Conservation (phyloP, 2,888 invertebrate genomes). For the Chrysopilus asiliformis region DNA sequence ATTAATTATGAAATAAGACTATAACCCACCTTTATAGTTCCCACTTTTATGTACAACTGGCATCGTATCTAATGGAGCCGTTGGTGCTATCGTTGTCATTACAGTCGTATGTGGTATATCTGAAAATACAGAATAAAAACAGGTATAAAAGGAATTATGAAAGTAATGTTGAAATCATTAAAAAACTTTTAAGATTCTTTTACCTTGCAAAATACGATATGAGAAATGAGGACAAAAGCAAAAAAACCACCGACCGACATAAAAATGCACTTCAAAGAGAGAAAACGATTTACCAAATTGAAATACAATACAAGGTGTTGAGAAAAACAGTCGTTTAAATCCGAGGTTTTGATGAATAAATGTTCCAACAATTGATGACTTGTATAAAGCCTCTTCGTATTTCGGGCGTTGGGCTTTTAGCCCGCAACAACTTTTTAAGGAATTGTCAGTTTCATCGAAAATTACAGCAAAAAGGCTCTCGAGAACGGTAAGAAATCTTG, state of each 20-base stretch:
- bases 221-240: not conserved
- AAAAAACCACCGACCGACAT: not conserved
- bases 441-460: too few relatives aligned
- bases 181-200: not conserved
- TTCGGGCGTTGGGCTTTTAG: too few relatives aligned
- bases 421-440: too few relatives aligned
- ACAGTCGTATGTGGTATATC: slow-evolving; percentile 36
- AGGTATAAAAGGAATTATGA: not conserved
- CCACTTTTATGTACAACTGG: slow-evolving; percentile 27
- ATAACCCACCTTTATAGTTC: slow-evolving; percentile 30
- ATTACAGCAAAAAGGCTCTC: too few relatives aligned
- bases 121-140: slow-evolving; percentile 17
- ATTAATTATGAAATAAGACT: not conserved
- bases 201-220: not conserved
- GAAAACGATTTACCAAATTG: too few relatives aligned
- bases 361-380: too few relatives aligned
- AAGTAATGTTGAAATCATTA: not conserved
- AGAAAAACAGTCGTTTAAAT: too few relatives aligned
- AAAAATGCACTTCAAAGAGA: not conserved
- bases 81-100: slow-evolving; percentile 33
- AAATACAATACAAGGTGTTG: too few relatives aligned
- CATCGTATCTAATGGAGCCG: slow-evolving; percentile 31
- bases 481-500: too few relatives aligned
- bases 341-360: too few relatives aligned
- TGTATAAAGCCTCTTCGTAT: too few relatives aligned